phyloP scores from a whole-genome alignment of 2,113 vertebrate genomes.

The Numida meleagris region DNA sequence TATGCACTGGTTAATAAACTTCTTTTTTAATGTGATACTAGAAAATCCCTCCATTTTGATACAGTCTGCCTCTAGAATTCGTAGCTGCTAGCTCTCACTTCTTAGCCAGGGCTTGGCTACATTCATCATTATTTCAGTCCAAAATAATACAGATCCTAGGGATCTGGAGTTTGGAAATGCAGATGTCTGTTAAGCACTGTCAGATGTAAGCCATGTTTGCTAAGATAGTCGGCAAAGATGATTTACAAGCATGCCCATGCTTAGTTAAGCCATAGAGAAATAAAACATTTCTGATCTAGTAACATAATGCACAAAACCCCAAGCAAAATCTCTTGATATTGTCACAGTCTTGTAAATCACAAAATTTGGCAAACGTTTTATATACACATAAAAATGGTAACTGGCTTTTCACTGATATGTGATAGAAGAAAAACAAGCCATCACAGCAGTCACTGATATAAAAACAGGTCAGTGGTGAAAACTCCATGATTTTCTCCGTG shows the following conservation, averaged over 20 bases:
- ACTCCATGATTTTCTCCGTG: background rate
- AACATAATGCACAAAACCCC: background rate
- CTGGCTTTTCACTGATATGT: background rate
- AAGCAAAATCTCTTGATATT: background rate
- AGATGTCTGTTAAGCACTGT: background rate
- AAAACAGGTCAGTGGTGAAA: background rate
- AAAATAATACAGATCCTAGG: background rate
- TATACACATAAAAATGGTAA: background rate
- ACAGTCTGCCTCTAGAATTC: background rate
- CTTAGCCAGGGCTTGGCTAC: background rate
- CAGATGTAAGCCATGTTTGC: background rate
- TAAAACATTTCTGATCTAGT: background rate
- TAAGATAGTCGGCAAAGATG: background rate
- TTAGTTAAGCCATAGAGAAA: slow-evolving; percentile 1
- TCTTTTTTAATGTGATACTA: background rate
- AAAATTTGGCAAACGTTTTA: background rate
- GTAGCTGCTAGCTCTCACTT: background rate
- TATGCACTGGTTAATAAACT: background rate
- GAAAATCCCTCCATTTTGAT: background rate
- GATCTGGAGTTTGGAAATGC: background rate
- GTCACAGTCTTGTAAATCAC: background rate
- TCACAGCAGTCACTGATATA: background rate
- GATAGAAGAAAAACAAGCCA: background rate
- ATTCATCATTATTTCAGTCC: background rate
- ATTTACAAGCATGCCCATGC: background rate